Conservation (phyloP, 2,113 vertebrate genomes). For the Trematomus loennbergii region DNA sequence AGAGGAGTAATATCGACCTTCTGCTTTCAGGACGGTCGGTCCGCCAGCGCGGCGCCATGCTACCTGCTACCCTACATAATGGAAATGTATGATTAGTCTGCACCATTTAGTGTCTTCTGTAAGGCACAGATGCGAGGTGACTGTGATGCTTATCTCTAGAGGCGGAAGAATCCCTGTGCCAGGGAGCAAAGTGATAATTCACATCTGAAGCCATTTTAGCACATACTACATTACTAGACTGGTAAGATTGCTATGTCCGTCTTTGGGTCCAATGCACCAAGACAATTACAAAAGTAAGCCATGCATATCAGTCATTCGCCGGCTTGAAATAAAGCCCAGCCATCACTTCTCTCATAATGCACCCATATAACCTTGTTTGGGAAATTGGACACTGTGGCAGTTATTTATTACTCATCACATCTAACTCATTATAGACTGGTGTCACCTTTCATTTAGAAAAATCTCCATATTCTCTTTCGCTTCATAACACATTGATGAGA, state of each 20-base stretch:
- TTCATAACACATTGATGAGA: constrained; percentile 20
- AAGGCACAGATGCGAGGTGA: constrained; percentile 51
- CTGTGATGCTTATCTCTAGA: constrained; percentile 67
- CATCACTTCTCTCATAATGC: constrained; percentile 61
- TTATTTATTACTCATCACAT: constrained; percentile 72
- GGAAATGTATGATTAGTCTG: constrained; percentile 29
- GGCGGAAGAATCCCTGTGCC: constrained; percentile 60
- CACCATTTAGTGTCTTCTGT: constrained; percentile 43
- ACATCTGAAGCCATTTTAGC: constrained; percentile 82
- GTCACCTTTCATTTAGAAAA: constrained; percentile 71
- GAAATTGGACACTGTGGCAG: constrained; percentile 63
- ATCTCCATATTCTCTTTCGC: constrained; percentile 49
- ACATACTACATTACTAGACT: constrained; percentile 78
- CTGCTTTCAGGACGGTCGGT: constrained; percentile 51
- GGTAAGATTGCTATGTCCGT: constrained; percentile 82
- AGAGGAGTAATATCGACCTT: constrained; percentile 51
- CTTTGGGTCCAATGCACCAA: constrained; percentile 84
- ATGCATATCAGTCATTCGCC: constrained; percentile 86
- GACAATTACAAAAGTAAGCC: constrained; percentile 87
- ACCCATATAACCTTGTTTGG: constrained; percentile 73
- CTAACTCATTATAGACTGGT: constrained; percentile 59
- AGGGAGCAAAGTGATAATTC: constrained; percentile 82
- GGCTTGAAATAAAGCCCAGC: constrained; percentile 76
- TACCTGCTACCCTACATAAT: constrained; percentile 36
- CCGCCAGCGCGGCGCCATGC: constrained; percentile 20